Conservation (phyloP, 1,140 invertebrate genomes). For the Cotesia typhae region DNA sequence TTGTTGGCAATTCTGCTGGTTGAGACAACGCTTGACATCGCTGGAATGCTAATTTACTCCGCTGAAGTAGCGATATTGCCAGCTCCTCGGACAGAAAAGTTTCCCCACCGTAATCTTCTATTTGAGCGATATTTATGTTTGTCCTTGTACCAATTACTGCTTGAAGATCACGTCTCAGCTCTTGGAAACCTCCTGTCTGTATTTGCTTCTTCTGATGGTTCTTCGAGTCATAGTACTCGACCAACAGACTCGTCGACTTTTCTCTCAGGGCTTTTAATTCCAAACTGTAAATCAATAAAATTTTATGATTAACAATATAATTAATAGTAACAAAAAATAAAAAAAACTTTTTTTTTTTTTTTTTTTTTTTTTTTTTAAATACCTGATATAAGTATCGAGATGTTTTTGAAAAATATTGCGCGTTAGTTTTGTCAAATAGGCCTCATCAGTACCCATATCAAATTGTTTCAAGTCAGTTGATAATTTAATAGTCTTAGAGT, state of each 20-base stretch:
- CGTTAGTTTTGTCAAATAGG: constrained; percentile 82
- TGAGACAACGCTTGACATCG: constrained; percentile 88
- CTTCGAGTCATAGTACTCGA: constrained; percentile 91
- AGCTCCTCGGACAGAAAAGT: constrained; percentile 97
- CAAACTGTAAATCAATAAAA: constrained; percentile 64
- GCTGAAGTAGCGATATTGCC: constrained; percentile 91
- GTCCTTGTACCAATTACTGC: constrained; percentile 90
- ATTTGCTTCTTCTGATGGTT: constrained; percentile 94
- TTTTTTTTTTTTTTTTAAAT: constrained; percentile 40
- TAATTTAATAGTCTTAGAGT: constrained; percentile 81
- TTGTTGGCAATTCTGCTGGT: constrained; percentile 78
- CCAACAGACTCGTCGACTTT: constrained; percentile 77
- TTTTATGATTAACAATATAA: not conserved
- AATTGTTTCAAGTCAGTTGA: constrained; percentile 77
- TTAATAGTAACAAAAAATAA: not conserved
- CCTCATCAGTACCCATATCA: constrained; percentile 83
- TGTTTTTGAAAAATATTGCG: constrained; percentile 86
- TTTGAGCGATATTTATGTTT: constrained; percentile 92
- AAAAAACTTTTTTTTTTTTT: no score
- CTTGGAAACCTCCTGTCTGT: constrained; percentile 84
- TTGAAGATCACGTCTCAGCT: constrained; percentile 91
- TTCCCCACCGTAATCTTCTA: constrained; percentile 96
- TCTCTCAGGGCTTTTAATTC: constrained; percentile 83
- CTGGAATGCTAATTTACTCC: constrained; percentile 89
- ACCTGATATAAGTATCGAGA: constrained; percentile 80